phyloP scores from a whole-genome alignment of 2,797 vertebrate genomes.

The Enteromius viviparus region DNA sequence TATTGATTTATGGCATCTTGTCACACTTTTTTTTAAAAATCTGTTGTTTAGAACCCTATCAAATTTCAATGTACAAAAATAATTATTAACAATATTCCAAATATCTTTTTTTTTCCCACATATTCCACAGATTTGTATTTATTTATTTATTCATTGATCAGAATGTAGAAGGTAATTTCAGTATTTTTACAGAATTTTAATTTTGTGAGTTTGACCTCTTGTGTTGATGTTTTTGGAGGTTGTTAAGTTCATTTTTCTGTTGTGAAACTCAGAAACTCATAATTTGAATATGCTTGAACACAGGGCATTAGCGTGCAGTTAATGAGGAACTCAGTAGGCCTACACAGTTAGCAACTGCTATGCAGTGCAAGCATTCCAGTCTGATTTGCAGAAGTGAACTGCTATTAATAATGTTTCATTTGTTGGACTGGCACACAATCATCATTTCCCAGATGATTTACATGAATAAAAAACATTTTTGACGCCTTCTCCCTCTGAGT shows the following conservation, averaged over 20 bases:
- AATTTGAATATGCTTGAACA: not conserved
- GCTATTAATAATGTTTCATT: slow-evolving; percentile 29
- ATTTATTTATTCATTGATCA: not conserved
- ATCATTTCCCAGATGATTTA: slow-evolving; percentile 28
- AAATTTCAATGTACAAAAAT: not conserved
- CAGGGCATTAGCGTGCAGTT: not conserved
- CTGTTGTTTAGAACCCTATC: not conserved
- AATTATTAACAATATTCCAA: not conserved
- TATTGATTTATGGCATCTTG: not conserved
- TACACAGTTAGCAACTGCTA: not conserved
- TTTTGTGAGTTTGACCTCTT: not conserved
- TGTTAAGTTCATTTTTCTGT: not conserved
- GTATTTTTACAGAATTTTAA: not conserved
- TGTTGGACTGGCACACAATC: slow-evolving; percentile 22
- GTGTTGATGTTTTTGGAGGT: not conserved
- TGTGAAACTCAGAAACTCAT: not conserved
- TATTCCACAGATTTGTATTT: not conserved
- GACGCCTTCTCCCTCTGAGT: slow-evolving; percentile 34
- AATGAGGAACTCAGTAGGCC: not conserved
- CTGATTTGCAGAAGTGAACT: slow-evolving; percentile 6
- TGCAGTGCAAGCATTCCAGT: not conserved
- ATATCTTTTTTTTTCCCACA: not conserved
- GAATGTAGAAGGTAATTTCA: not conserved
- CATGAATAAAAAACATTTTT: slow-evolving; percentile 18
- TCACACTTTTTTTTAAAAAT: not conserved